These are phyloP conservation scores for Brachypodius melanocephalos DNA, from an alignment of 2,113 vertebrate genomes.

Conservation along the genomic window DNA sequence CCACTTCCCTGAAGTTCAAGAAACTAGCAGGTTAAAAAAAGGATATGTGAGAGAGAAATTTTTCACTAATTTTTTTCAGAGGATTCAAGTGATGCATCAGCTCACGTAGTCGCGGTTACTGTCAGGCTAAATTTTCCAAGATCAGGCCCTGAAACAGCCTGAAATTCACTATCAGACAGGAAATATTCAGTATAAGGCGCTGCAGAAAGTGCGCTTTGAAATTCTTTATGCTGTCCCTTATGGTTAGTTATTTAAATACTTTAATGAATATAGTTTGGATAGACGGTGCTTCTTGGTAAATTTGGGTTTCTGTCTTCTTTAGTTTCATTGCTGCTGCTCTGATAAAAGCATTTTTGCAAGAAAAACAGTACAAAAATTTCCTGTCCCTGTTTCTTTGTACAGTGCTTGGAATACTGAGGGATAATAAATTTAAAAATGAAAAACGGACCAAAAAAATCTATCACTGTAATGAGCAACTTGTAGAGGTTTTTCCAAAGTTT, in stretches of 20 bases:
- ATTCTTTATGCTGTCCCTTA: neutral
- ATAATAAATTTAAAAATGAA: neutral
- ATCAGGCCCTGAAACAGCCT: neutral
- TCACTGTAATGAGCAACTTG: neutral
- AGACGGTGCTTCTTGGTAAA: neutral
- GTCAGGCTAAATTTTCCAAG: neutral
- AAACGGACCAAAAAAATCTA: neutral
- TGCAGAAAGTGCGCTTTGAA: neutral
- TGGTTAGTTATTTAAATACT: neutral
- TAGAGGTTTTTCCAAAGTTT: neutral
- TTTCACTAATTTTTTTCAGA: neutral
- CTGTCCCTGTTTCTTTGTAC: neutral
- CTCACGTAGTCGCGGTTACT: neutral
- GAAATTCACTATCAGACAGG: neutral
- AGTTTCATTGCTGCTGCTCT: neutral
- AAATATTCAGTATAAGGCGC: neutral
- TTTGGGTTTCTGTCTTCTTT: neutral
- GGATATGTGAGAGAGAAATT: neutral
- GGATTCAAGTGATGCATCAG: neutral
- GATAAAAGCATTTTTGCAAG: neutral
- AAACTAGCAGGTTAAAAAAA: neutral
- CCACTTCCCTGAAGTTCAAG: neutral
- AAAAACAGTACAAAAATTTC: neutral
- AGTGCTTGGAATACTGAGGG: neutral
- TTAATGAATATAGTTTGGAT: neutral